Conservation (phyloP, 2,888 invertebrate genomes). For the Synanthedon andrenaeformis region DNA sequence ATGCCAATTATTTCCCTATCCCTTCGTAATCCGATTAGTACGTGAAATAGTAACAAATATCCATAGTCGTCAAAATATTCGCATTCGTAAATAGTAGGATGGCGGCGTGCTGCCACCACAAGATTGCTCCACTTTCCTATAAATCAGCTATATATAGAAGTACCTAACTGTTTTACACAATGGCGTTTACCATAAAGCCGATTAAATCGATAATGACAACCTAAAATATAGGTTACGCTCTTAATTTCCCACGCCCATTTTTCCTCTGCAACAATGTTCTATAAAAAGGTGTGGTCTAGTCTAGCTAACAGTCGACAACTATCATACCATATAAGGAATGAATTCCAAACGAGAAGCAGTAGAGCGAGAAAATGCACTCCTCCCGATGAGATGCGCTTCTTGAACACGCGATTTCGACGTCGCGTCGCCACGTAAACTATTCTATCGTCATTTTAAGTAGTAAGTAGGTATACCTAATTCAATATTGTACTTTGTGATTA, state of each 20-base stretch:
- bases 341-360: conserved; percentile 40
- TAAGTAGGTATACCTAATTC: background rate
- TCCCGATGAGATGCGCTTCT: conserved; percentile 21
- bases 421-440: conserved; percentile 6
- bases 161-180: too few relatives aligned
- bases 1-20: too few relatives aligned
- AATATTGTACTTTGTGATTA: too few relatives aligned
- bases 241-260: conserved; percentile 39
- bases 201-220: background rate
- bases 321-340: conserved; percentile 51
- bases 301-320: conserved; percentile 13
- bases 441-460: background rate
- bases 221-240: conserved; percentile 35
- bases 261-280: conserved; percentile 22
- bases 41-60: too few relatives aligned
- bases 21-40: too few relatives aligned
- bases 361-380: conserved; percentile 34
- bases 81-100: too few relatives aligned
- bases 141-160: too few relatives aligned
- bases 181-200: too few relatives aligned
- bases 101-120: too few relatives aligned
- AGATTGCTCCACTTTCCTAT: too few relatives aligned
- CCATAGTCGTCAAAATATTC: too few relatives aligned
- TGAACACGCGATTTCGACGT: conserved; percentile 12
- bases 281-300: conserved; percentile 23